phyloP scores from a whole-genome alignment of 2,888 invertebrate genomes.

The Microctonus hyperodae region DNA sequence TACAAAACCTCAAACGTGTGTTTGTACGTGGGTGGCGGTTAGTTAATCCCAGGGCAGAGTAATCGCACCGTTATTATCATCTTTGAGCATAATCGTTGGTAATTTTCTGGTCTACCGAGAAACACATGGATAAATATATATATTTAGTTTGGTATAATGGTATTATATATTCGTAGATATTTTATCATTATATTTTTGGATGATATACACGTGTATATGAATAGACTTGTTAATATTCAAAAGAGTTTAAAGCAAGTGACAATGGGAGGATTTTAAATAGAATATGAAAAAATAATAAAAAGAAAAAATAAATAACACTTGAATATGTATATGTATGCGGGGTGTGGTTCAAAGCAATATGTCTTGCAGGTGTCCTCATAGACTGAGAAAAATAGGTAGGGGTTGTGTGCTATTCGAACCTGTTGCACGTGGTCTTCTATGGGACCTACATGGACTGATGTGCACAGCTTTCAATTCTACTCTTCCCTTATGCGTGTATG shows the following conservation, averaged over 20 bases:
- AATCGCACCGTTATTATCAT: slow-evolving; percentile 31
- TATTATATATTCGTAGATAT: background rate
- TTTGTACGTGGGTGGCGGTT: slow-evolving; percentile 18
- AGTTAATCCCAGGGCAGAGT: slow-evolving; percentile 23
- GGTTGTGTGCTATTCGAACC: slow-evolving; percentile 28
- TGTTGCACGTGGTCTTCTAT: slow-evolving; percentile 38
- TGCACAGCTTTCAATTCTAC: background rate
- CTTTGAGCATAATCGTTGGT: slow-evolving; percentile 25
- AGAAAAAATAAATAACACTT: background rate
- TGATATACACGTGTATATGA: background rate
- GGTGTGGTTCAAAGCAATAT: background rate
- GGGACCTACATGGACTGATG: background rate
- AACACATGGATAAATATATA: slow-evolving; percentile 18
- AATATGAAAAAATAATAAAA: too few relatives aligned
- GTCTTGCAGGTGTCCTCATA: slow-evolving; percentile 23
- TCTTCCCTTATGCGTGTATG: slow-evolving; percentile 2
- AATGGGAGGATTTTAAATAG: background rate
- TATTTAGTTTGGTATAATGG: background rate
- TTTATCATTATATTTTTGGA: background rate
- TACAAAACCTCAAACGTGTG: background rate
- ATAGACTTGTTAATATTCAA: background rate
- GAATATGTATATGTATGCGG: slow-evolving; percentile 2
- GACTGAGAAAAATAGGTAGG: background rate
- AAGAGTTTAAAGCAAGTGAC: background rate
- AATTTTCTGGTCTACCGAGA: slow-evolving; percentile 25